These are phyloP conservation scores for Plemyria rubiginata DNA, from an alignment of 2,888 invertebrate genomes.

Conservation along the genomic window DNA sequence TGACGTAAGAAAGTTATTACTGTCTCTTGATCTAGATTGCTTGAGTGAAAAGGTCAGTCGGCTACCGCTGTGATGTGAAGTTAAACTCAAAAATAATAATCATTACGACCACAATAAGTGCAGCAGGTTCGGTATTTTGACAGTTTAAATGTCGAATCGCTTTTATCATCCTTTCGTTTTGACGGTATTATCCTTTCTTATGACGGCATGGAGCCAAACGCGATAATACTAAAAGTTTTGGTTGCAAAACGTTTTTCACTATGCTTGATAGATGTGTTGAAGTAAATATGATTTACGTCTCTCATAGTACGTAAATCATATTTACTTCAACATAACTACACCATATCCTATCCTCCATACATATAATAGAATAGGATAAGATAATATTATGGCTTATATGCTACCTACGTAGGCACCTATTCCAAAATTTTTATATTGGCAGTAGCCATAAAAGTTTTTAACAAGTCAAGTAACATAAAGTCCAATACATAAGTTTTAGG, in stretches of 20 bases:
- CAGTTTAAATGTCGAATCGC: conserved; percentile 64
- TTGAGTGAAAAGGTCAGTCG: conserved; percentile 80
- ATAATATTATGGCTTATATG: too few relatives aligned
- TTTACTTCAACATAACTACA: too few relatives aligned
- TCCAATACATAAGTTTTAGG: too few relatives aligned
- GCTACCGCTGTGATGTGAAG: conserved; percentile 66
- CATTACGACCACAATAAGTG: conserved; percentile 65
- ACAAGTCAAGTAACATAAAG: too few relatives aligned
- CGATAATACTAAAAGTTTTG: background rate
- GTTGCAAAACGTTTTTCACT: background rate
- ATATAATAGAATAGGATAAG: too few relatives aligned
- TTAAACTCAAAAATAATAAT: conserved; percentile 77
- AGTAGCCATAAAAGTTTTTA: too few relatives aligned
- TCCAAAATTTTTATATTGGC: too few relatives aligned
- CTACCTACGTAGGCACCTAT: too few relatives aligned
- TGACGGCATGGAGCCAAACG: background rate
- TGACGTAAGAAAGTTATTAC: conserved; percentile 3
- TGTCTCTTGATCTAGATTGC: conserved; percentile 37
- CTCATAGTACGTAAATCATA: too few relatives aligned
- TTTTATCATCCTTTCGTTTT: conserved; percentile 43
- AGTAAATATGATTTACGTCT: too few relatives aligned
- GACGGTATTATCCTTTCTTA: conserved; percentile 44
- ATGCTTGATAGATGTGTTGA: too few relatives aligned
- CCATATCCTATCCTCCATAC: too few relatives aligned
- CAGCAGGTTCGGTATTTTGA: conserved; percentile 67